Evolutionary conservation across 2,888 invertebrate species (phyloP).

Genomic region (Catocala sponsa): DNA sequence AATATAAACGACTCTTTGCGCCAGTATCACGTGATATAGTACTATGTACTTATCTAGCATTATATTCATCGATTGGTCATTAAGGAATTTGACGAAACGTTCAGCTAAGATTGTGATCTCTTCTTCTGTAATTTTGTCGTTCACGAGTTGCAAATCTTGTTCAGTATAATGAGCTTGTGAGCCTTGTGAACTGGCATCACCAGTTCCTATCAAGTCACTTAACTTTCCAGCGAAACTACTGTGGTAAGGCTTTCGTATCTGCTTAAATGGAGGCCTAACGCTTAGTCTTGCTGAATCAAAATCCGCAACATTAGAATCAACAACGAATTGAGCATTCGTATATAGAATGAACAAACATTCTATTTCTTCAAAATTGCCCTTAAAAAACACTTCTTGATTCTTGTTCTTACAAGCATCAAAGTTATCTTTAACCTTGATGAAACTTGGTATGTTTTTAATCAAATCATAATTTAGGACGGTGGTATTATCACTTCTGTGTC

Average conservation of each 20-base stretch:
- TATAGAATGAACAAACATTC: constrained; percentile 39
- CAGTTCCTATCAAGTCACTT: constrained; percentile 31
- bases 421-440: constrained; percentile 18
- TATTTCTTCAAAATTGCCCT: constrained; percentile 20
- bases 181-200: constrained; percentile 14
- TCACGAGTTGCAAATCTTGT: constrained; percentile 23
- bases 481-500: constrained; percentile 34
- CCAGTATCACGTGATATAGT: constrained; percentile 36
- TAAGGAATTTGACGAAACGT: constrained; percentile 21
- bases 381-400: constrained; percentile 23
- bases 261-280: neutral
- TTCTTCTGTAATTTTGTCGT: constrained; percentile 25
- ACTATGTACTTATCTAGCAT: constrained; percentile 32
- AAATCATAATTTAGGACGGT: constrained; percentile 15
- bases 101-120: constrained; percentile 24
- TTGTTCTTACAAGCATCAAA: constrained; percentile 11
- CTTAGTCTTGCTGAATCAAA: too few species aligned
- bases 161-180: constrained; percentile 16
- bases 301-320: constrained; percentile 16
- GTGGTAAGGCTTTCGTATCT: neutral
- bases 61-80: constrained; percentile 12
- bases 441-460: constrained; percentile 16
- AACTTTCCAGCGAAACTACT: neutral
- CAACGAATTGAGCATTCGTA: constrained; percentile 30
- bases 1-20: constrained; percentile 22